Evolutionary conservation across 2,113 vertebrate genomes (phyloP), one percentile per base, ranked within the genome.

Genomic region (Bufo gargarizans): DNA sequence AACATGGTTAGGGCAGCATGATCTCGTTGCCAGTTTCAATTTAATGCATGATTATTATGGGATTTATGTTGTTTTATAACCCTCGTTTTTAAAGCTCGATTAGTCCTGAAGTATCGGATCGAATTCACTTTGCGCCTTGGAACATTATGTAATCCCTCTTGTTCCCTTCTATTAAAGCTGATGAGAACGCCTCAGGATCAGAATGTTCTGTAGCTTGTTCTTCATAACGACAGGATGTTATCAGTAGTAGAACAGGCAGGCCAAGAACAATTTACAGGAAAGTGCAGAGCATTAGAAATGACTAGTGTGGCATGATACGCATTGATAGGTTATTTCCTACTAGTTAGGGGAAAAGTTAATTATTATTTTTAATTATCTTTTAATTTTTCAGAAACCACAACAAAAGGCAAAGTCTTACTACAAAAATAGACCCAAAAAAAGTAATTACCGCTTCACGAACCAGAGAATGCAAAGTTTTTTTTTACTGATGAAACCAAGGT

Each of bases 221-320:
- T n/a, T 11, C 20, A 77, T 50, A 77, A 55, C 22, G 14, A 79
- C 77, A 79, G 77, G 77, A 79, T 79, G 76, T 55, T 13, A 53
- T 77, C 10, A 19, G 20, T 4, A 53, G 49, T 77, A n/a, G 20
- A 79, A 79, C 14, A 47, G 71, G 17, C 45, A 49, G 47, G 74
- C 45, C 11, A 56, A 56, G 77, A n/a, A 56, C 76, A 53, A 53
- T 77, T 19, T 53, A 77, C 77, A 79, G 77, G 77, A 79, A 79
- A 79, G 53, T 56, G 33, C 50, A 14, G 16, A 12, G 50, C 55
- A 53, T 55, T n/a, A 72, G 10, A 13, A 72, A 13, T 45, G 69
- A 45, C 69, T 72, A 2, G 69, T 72, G 4, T 72, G 33, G 22
- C 12, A 45, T 72, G 69, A 45, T 72, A 45, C 45, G 69, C 33